Evolutionary conservation across 1,140 invertebrate species (phyloP).

Genomic region (Berghia stephanieae): DNA sequence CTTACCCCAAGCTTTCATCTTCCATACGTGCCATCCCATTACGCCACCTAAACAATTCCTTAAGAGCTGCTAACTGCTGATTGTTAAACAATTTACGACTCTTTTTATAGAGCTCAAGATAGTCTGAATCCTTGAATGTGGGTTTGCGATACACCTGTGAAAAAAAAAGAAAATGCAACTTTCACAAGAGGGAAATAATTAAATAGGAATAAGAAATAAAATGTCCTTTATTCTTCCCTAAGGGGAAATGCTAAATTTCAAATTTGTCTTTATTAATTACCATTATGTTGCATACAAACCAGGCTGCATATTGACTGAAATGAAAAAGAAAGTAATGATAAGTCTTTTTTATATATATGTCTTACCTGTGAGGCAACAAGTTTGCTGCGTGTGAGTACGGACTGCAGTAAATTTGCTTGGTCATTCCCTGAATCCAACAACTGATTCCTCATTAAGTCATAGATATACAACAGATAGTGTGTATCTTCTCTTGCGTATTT

Average conservation of each 20-base stretch:
- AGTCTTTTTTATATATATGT: conserved; percentile 48
- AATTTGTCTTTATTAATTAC: too few relatives aligned
- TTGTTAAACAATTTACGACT: conserved; percentile 86
- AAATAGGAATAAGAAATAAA: too few relatives aligned
- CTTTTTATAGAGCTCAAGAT: conserved; percentile 79
- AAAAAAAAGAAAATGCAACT: background rate
- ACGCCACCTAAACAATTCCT: conserved; percentile 87
- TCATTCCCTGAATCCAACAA: conserved; percentile 78
- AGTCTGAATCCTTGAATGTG: conserved; percentile 76
- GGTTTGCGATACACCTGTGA: conserved; percentile 83
- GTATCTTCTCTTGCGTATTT: conserved; percentile 94
- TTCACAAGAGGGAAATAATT: too few relatives aligned
- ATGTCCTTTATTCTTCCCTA: too few relatives aligned
- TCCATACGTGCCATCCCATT: conserved; percentile 84
- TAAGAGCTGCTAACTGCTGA: conserved; percentile 82
- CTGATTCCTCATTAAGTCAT: conserved; percentile 82
- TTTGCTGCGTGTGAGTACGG: conserved; percentile 78
- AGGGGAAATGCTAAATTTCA: too few relatives aligned
- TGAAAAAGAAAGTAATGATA: background rate
- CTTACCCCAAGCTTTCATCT: conserved; percentile 87
- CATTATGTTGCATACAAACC: too few relatives aligned
- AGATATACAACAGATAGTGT: conserved; percentile 94
- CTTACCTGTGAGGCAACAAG: conserved; percentile 74
- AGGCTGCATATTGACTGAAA: too few relatives aligned
- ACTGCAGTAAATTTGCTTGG: conserved; percentile 75